Evolutionary conservation across 2,888 invertebrate genomes (phyloP).

Genomic region (Calameuta pallipes): DNA sequence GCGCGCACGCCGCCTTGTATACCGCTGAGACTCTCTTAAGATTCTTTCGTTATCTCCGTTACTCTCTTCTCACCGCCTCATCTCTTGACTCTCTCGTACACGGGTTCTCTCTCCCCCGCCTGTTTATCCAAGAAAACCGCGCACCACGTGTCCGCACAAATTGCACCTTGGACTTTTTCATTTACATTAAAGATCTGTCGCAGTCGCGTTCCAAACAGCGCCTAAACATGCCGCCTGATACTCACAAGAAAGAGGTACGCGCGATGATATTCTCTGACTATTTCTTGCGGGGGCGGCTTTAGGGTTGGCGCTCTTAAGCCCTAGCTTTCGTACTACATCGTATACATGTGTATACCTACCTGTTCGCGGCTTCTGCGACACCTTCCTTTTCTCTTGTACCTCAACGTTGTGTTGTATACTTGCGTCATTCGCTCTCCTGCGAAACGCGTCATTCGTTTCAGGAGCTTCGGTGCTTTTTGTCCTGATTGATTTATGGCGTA

Average conservation of each 20-base stretch:
- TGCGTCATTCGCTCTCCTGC: conserved; percentile 13
- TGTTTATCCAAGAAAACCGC: conserved; percentile 19
- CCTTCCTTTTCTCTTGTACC: conserved; percentile 4
- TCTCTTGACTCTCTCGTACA: conserved; percentile 9
- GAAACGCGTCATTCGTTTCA: conserved; percentile 25
- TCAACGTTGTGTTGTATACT: neutral
- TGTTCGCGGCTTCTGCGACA: conserved; percentile 12
- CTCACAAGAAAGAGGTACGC: conserved; percentile 21
- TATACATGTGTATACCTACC: neutral
- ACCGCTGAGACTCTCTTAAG: neutral
- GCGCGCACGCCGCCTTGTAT: conserved; percentile 32
- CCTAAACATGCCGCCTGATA: conserved; percentile 50
- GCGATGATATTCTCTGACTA: conserved; percentile 12
- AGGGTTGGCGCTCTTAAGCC: neutral
- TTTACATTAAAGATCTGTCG: conserved; percentile 32
- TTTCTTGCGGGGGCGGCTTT: conserved; percentile 22
- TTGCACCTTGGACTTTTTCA: too few relatives aligned
- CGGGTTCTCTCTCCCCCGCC: neutral
- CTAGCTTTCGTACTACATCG: neutral
- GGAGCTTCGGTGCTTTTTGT: conserved; percentile 47
- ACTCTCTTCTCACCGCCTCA: conserved; percentile 17
- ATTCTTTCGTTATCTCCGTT: neutral
- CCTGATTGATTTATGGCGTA: conserved; percentile 59
- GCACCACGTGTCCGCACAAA: conserved; percentile 42
- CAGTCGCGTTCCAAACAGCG: conserved; percentile 54